Base-by-base conservation (phyloP, 2,888 invertebrate genomes). In the Conchocele bisecta region DNA sequence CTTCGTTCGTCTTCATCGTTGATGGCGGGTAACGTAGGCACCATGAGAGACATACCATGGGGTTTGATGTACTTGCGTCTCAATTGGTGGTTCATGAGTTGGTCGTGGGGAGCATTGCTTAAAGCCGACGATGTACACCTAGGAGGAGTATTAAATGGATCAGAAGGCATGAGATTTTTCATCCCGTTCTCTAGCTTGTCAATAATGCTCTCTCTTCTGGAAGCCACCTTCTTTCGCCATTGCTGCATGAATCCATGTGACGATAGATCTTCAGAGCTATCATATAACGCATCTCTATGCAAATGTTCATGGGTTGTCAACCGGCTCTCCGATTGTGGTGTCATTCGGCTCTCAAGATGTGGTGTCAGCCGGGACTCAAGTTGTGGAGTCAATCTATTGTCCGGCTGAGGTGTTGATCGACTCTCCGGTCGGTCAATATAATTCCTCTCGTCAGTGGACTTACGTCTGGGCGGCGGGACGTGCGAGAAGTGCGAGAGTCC, bases 401-500 rank as follows among this genome's bases (percentile, higher is more conserved):
- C 65, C 17, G 31, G 50, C 6, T 50, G 13, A n/a, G 57, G 54
- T 22, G 29, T 48, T 15, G 29, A 50, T 20, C 35, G 29, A 29
- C 53, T 35, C 6, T 42, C 53, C 31, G 57, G 57, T 2, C 51
- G 11, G n/a, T 20, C 6, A 6, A 42, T 22, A 9, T 17, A 42
- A 20, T 9, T 15, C 13, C 66, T 42, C 2, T 20, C 37, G 9
- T 51, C 66, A 31, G 20, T 28, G 17, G 41, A 29, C 4, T 15
- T 22, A 15, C 35, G 29, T 13, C 51, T 24, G 26, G 64, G 61
- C 3, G 65, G 53, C 2, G 76, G 76, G 0, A 76, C 58, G 35
- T 66, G 53, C 2, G 65, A 64, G 42, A 76, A 73, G 2, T 72
- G 72, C 35, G 72, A 73, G 13, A 76, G 37, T 15, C 76, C 76